phyloP scores from a whole-genome alignment of 1,140 invertebrate genomes.

The Diprion similis region DNA sequence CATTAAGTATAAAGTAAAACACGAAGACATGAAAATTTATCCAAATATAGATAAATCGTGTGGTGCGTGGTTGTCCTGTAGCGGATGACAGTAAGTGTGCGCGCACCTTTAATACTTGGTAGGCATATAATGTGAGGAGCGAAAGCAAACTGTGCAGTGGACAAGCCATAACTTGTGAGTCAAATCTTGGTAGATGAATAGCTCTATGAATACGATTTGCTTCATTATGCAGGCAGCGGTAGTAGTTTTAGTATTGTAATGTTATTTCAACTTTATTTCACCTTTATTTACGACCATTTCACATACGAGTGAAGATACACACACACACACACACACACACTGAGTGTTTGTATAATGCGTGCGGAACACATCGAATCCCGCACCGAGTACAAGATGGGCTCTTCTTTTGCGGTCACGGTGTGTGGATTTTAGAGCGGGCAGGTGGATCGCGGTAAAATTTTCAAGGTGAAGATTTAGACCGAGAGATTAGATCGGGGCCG shows the following conservation, averaged over 20 bases:
- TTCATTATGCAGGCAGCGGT: constrained; percentile 1
- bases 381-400: background rate
- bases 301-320: background rate
- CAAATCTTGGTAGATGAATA: constrained; percentile 44
- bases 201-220: constrained; percentile 42
- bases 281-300: background rate
- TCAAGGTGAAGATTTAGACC: background rate
- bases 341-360: background rate
- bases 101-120: constrained; percentile 1
- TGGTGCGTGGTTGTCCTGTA: background rate
- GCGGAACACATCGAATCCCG: no score
- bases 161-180: constrained; percentile 33
- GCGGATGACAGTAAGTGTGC: background rate
- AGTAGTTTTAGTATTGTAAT: constrained; percentile 5
- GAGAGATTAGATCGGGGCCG: background rate
- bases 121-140: constrained; percentile 1
- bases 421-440: background rate
- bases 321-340: background rate
- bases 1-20: no score
- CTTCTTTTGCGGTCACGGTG: background rate
- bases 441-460: background rate
- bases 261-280: constrained; percentile 8
- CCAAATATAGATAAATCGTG: background rate
- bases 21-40: background rate
- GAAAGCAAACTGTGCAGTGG: constrained; percentile 7